phyloP scores from a whole-genome alignment of 1,140 invertebrate species.

The Proales similis region DNA sequence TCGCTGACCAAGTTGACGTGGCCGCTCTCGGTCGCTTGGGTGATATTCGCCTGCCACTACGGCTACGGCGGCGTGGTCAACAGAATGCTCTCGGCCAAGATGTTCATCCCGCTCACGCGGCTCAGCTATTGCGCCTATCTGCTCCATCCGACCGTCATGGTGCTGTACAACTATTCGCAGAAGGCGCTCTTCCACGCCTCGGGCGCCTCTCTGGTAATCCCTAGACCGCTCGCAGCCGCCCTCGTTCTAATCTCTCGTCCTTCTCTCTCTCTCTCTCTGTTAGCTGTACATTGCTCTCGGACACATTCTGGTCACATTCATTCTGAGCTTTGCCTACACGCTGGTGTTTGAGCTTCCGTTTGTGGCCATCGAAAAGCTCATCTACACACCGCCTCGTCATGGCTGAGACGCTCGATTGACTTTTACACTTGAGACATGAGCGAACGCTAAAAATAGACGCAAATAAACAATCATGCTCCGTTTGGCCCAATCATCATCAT shows the following conservation, averaged over 20 bases:
- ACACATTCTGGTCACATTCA: slow-evolving; percentile 17
- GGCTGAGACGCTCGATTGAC: no score
- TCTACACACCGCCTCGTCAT: slow-evolving; percentile 22
- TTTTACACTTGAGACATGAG: no score
- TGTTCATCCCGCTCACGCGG: slow-evolving; percentile 72
- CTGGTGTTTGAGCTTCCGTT: slow-evolving; percentile 35
- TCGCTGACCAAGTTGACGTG: slow-evolving; percentile 13
- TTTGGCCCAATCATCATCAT: no score
- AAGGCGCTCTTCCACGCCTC: slow-evolving; percentile 11
- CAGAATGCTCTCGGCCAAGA: slow-evolving; percentile 67
- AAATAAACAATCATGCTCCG: no score
- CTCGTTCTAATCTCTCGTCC: neutral
- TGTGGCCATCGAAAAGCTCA: slow-evolving; percentile 28
- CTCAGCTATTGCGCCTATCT: slow-evolving; percentile 83
- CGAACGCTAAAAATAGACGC: no score
- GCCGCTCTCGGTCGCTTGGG: slow-evolving; percentile 26
- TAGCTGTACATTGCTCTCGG: slow-evolving; percentile 32
- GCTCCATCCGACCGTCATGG: slow-evolving; percentile 58
- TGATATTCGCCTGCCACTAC: slow-evolving; percentile 32
- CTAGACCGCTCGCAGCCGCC: neutral
- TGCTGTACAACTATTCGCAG: slow-evolving; percentile 4
- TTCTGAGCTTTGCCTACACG: slow-evolving; percentile 6
- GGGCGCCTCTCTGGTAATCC: slow-evolving; percentile 4
- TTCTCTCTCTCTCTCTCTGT: neutral
- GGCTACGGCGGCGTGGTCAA: slow-evolving; percentile 59